Percentiles rank a stretch among this genome's conserved stretches.
phyloP scores from a whole-genome alignment of 2,888 invertebrate species.

The Stenichneumon culpator region DNA sequence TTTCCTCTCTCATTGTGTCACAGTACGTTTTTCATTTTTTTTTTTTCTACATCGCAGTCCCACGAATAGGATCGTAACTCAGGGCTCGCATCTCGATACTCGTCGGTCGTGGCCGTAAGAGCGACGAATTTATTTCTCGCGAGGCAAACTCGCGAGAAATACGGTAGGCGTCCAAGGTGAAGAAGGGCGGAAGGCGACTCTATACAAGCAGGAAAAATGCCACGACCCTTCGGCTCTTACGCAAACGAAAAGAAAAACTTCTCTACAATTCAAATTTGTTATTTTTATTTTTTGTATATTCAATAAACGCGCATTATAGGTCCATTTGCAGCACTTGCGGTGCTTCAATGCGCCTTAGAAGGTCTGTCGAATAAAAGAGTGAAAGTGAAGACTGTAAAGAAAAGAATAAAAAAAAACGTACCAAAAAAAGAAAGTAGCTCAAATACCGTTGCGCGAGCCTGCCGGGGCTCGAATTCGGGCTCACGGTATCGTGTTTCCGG shows the following conservation, averaged over 20 bases:
- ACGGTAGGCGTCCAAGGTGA: no score
- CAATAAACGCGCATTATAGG: conserved; percentile 48
- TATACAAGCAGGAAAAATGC: background rate
- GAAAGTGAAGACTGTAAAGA: background rate
- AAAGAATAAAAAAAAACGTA: conserved; percentile 22
- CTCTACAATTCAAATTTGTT: conserved; percentile 42
- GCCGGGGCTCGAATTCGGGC: conserved; percentile 74
- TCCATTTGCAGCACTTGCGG: conserved; percentile 61
- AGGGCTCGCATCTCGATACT: background rate
- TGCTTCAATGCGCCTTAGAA: conserved; percentile 26
- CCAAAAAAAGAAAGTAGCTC: conserved; percentile 36
- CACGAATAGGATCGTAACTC: conserved; percentile 15
- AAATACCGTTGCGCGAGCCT: conserved; percentile 70
- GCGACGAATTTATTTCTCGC: background rate
- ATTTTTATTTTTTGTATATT: conserved; percentile 1
- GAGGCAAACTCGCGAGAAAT: background rate
- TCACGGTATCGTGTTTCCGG: conserved; percentile 78
- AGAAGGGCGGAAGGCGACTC: no score
- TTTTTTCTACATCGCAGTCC: conserved; percentile 2
- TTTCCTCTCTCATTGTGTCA: conserved; percentile 50
- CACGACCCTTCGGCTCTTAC: background rate
- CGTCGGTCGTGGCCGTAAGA: background rate
- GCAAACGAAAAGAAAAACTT: background rate
- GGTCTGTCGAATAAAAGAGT: conserved; percentile 22
- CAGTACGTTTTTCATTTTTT: background rate